Percentiles rank a stretch among this genome's conserved stretches.
phyloP scores from a whole-genome alignment of 2,888 invertebrate species.

The Trissonchulus latispiculum region DNA sequence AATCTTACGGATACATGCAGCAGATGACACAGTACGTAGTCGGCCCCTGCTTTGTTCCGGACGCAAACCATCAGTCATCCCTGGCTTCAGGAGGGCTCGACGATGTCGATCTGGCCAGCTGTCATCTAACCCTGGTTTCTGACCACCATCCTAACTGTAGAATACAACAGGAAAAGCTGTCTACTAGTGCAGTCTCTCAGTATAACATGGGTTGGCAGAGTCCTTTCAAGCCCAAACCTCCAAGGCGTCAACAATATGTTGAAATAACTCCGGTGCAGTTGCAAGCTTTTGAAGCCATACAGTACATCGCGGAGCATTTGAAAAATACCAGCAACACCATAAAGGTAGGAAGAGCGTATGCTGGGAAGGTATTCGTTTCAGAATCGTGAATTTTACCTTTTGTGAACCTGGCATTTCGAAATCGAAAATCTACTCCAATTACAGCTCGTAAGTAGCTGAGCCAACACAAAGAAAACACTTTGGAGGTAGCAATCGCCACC shows the following conservation, averaged over 20 bases:
- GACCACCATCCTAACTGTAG: not conserved
- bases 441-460: too few relatives aligned
- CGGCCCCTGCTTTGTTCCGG: not conserved
- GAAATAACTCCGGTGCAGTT: not conserved
- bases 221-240: not conserved
- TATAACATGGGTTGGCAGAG: too few relatives aligned
- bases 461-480: too few relatives aligned
- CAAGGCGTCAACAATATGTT: not conserved
- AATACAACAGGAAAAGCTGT: not conserved
- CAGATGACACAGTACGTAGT: not conserved
- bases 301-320: constrained; percentile 43
- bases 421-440: too few relatives aligned
- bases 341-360: constrained; percentile 15
- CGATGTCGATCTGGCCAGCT: too few relatives aligned
- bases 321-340: not conserved
- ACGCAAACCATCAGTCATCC: not conserved
- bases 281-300: constrained; percentile 31
- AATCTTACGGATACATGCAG: not conserved
- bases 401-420: too few relatives aligned
- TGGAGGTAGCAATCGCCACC: too few relatives aligned
- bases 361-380: too few relatives aligned
- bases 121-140: not conserved
- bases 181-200: not conserved
- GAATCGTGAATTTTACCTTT: too few relatives aligned
- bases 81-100: too few relatives aligned